These are phyloP conservation scores for Rhegmatorhina hoffmannsi DNA, from an alignment of 2,113 vertebrate genomes.

Conservation along the genomic window DNA sequence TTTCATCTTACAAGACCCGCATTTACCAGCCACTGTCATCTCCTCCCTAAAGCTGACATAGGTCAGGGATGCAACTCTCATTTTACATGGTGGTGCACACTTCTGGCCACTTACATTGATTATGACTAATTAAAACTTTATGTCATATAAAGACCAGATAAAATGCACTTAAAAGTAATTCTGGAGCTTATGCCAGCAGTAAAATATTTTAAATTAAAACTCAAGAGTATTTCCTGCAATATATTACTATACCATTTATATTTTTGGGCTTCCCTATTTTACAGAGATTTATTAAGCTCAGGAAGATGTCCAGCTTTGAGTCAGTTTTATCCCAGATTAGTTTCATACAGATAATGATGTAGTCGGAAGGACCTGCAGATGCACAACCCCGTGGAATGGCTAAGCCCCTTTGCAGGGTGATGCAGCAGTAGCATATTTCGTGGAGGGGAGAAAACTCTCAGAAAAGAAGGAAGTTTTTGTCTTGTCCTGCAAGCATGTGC, in stretches of 20 bases:
- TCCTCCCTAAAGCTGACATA: not conserved
- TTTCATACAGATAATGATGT: not conserved
- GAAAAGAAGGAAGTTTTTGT: not conserved
- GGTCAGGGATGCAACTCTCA: not conserved
- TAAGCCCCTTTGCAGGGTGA: not conserved
- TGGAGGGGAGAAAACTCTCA: not conserved
- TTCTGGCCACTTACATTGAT: not conserved
- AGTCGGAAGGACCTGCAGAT: not conserved
- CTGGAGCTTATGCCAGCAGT: not conserved
- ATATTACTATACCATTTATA: not conserved
- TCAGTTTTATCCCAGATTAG: not conserved
- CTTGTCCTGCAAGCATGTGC: not conserved
- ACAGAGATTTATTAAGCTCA: not conserved
- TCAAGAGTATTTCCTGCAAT: not conserved
- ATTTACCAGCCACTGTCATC: not conserved
- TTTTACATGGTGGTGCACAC: not conserved
- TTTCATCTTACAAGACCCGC: conserved; percentile 27
- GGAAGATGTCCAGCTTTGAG: not conserved
- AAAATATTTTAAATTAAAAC: conserved; percentile 14
- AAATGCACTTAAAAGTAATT: conserved; percentile 31
- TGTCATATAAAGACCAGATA: not conserved
- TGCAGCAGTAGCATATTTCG: not conserved
- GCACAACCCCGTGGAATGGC: rapidly evolving
- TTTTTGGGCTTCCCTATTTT: not conserved
- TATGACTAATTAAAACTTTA: conserved; percentile 11